Evolutionary conservation across 1,140 invertebrate species (phyloP).

Genomic region (Formica exsecta): DNA sequence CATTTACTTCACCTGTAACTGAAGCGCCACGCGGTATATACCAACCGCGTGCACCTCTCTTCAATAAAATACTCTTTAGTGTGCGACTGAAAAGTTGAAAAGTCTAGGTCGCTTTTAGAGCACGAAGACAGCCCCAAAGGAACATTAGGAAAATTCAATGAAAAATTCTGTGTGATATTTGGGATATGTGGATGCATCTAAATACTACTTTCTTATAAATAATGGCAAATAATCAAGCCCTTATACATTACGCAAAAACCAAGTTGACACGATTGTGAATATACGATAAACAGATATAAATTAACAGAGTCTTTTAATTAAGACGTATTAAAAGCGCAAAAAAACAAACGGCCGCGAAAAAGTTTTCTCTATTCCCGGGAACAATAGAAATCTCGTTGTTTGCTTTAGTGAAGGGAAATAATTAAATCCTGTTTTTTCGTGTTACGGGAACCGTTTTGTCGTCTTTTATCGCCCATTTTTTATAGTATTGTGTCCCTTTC

Average conservation of each 20-base stretch:
- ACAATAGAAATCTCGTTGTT: slow-evolving; percentile 55
- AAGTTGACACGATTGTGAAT: neutral
- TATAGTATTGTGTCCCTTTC: slow-evolving; percentile 23
- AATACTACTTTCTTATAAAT: neutral
- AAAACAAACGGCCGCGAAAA: slow-evolving; percentile 6
- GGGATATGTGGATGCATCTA: neutral
- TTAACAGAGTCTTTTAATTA: slow-evolving; percentile 43
- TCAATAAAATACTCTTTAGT: slow-evolving; percentile 41
- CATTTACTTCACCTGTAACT: slow-evolving; percentile 56
- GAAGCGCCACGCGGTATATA: slow-evolving; percentile 42
- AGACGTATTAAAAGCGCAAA: slow-evolving; percentile 23
- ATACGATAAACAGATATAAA: neutral
- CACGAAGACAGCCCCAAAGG: no score
- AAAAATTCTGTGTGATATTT: neutral
- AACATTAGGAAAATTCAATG: neutral
- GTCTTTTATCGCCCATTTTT: slow-evolving; percentile 56
- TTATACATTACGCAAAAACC: neutral
- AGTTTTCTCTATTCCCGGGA: slow-evolving; percentile 42
- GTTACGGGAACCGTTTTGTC: slow-evolving; percentile 51
- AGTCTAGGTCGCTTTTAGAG: slow-evolving; percentile 3
- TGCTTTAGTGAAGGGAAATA: slow-evolving; percentile 42
- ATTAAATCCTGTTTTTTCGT: slow-evolving; percentile 52
- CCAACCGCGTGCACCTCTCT: slow-evolving; percentile 23
- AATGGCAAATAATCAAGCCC: neutral
- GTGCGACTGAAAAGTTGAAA: slow-evolving; percentile 4